Evolutionary conservation across 2,113 vertebrate genomes (phyloP).

Genomic region (Condylura cristata): DNA sequence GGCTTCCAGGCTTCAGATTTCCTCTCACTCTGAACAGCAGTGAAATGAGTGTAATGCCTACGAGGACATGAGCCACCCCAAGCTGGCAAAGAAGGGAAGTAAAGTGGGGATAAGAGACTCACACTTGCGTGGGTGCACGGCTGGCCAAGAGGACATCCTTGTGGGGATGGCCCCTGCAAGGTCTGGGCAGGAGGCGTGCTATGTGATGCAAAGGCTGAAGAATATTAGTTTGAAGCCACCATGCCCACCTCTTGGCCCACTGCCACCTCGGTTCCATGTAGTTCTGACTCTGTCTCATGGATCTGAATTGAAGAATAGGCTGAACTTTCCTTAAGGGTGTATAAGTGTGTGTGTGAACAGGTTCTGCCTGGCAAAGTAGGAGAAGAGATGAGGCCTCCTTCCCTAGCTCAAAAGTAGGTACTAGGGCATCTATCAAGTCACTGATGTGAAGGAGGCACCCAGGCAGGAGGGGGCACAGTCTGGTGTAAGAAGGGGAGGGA

Average conservation of each 20-base stretch:
- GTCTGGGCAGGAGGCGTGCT: not conserved
- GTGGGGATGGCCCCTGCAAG: rapidly evolving
- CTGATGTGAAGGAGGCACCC: not conserved
- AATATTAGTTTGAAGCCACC: not conserved
- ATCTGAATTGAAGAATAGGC: not conserved
- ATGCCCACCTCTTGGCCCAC: not conserved
- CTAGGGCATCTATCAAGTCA: not conserved
- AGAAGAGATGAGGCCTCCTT: not conserved
- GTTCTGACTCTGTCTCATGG: not conserved
- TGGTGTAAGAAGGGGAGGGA: rapidly evolving
- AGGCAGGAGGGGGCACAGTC: not conserved
- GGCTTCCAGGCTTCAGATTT: not conserved
- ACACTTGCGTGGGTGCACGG: not conserved
- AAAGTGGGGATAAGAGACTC: not conserved
- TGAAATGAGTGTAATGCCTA: not conserved
- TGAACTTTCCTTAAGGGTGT: not conserved
- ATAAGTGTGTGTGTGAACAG: not conserved
- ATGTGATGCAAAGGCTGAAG: not conserved
- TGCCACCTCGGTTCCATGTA: not conserved
- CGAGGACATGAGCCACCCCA: not conserved
- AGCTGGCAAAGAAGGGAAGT: not conserved
- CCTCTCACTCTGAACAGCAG: not conserved
- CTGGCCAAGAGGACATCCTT: not conserved
- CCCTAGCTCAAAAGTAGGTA: not conserved
- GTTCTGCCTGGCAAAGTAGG: not conserved